A percentile compares a stretch with the other conserved stretches of the same genome.
These are phyloP conservation scores for Actias luna DNA, from an alignment of 2,888 invertebrate genomes.

Conservation along the genomic window DNA sequence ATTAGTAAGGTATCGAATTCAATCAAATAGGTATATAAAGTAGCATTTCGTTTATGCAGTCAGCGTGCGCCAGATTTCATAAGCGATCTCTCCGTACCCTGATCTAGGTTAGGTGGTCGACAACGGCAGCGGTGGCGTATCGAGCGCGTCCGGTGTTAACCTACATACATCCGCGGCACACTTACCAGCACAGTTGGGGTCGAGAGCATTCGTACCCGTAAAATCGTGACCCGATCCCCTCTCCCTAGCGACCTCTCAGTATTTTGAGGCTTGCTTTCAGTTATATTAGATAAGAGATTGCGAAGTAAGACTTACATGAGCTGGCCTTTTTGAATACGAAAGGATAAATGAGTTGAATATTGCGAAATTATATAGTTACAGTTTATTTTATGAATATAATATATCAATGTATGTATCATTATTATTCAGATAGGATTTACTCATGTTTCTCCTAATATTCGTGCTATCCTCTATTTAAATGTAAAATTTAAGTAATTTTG, in stretches of 20 bases:
- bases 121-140: constrained; percentile 74
- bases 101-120: constrained; percentile 81
- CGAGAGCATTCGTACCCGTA: constrained; percentile 70
- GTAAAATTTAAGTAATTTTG: not conserved
- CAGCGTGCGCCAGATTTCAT: constrained; percentile 79
- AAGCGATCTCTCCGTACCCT: constrained; percentile 81
- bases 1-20: constrained; percentile 41
- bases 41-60: constrained; percentile 72
- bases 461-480: not conserved
- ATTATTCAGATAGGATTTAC: not conserved
- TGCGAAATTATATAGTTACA: not conserved
- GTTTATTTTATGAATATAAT: not conserved
- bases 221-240: constrained; percentile 68
- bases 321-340: constrained; percentile 13
- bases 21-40: constrained; percentile 57
- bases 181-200: constrained; percentile 66
- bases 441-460: not conserved
- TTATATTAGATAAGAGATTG: constrained; percentile 54
- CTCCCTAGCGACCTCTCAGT: constrained; percentile 49
- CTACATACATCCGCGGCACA: constrained; percentile 74
- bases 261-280: constrained; percentile 45
- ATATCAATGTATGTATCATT: not conserved
- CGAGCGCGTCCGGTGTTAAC: constrained; percentile 80
- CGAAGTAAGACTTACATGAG: constrained; percentile 40
- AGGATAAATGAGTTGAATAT: constrained; percentile 11